Percentiles rank a stretch among this genome's conserved stretches.
Conservation (phyloP, 1,140 invertebrate genomes). For the Cherax quadricarinatus region DNA sequence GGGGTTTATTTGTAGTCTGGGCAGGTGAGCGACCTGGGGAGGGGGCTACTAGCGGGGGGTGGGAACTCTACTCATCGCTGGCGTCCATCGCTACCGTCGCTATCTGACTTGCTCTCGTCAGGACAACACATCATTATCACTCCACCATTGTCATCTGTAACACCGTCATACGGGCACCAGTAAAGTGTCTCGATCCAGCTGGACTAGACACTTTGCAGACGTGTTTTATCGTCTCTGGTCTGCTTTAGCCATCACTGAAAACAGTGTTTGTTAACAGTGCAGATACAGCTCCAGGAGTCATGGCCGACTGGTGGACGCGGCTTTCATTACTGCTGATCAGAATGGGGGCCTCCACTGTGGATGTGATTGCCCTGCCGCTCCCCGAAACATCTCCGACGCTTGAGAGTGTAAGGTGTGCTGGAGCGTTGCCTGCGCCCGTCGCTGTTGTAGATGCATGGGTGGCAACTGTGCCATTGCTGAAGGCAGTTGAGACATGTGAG, state of each 20-base stretch:
- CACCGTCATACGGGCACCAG: background rate
- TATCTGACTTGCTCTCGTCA: background rate
- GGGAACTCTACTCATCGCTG: background rate
- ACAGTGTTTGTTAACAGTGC: too few relatives aligned
- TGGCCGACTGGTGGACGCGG: too few relatives aligned
- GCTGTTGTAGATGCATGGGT: constrained; percentile 1
- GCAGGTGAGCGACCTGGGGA: constrained; percentile 27
- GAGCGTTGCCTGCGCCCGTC: constrained; percentile 14
- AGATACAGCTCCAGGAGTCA: too few relatives aligned
- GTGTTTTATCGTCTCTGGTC: too few relatives aligned
- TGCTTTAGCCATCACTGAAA: too few relatives aligned
- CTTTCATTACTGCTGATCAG: background rate
- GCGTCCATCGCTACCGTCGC: constrained; percentile 35
- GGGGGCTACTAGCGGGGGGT: constrained; percentile 27
- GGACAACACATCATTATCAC: background rate
- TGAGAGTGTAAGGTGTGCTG: constrained; percentile 22
- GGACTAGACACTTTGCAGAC: too few relatives aligned
- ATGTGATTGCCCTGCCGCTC: constrained; percentile 9
- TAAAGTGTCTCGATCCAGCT: background rate
- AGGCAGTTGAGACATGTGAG: background rate
- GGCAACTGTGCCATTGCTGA: constrained; percentile 14
- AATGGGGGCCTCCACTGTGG: constrained; percentile 43
- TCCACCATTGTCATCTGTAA: background rate
- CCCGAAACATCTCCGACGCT: constrained; percentile 33
- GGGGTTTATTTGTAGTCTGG: background rate